Conservation (phyloP, 1,140 invertebrate genomes). For the Dolichoris vasculosae region DNA sequence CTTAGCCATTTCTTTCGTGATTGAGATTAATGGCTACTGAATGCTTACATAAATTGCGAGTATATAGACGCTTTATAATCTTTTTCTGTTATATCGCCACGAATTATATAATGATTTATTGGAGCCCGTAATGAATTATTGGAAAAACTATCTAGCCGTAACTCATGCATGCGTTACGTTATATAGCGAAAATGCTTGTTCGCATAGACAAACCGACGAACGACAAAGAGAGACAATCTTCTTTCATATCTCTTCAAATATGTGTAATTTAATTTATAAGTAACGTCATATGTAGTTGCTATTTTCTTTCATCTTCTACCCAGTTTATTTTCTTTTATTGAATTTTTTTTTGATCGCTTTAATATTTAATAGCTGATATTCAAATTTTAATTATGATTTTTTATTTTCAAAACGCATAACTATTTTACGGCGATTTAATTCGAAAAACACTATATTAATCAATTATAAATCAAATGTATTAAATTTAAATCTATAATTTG, state of each 20-base stretch:
- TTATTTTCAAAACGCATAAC: not conserved
- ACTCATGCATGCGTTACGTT: not conserved
- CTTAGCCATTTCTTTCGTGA: conserved; percentile 34
- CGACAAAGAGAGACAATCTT: not conserved
- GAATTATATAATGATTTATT: conserved; percentile 52
- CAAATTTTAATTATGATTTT: conserved; percentile 21
- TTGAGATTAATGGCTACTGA: conserved; percentile 46
- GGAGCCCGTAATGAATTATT: conserved; percentile 49
- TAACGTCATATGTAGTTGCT: conserved; percentile 32
- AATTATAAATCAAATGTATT: not conserved
- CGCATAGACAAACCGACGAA: conserved; percentile 13
- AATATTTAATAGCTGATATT: conserved; percentile 33
- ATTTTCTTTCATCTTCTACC: conserved; percentile 18
- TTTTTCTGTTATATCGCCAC: conserved; percentile 33
- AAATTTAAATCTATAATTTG: not conserved
- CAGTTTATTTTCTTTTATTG: not conserved
- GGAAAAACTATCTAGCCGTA: conserved; percentile 39
- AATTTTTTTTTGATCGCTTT: not conserved
- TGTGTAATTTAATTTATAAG: conserved; percentile 51
- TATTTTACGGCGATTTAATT: not conserved
- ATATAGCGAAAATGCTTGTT: conserved; percentile 17
- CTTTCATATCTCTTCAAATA: conserved; percentile 26
- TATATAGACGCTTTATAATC: conserved; percentile 38
- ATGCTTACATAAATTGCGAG: conserved; percentile 47
- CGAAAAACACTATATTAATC: not conserved